Conservation (phyloP, 2,888 invertebrate species). For the Ephialtes manifestator region DNA sequence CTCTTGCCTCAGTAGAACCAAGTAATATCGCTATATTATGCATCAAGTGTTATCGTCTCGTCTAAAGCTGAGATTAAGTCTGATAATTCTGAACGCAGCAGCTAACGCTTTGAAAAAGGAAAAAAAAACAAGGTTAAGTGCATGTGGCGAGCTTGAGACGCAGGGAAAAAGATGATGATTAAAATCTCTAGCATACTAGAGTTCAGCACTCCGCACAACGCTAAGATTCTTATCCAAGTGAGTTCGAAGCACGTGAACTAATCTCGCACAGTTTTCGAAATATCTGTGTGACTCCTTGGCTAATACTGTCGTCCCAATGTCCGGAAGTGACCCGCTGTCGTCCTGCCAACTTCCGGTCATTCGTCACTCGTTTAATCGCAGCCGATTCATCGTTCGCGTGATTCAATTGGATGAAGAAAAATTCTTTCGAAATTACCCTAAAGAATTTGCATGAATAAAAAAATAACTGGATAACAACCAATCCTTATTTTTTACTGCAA, state of each 20-base stretch:
- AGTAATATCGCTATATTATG: not conserved
- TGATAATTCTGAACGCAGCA: not conserved
- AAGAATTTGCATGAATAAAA: no score
- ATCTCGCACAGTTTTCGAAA: not conserved
- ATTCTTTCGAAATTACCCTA: not conserved
- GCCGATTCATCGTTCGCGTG: not conserved
- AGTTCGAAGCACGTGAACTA: not conserved
- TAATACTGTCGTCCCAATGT: not conserved
- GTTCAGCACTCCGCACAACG: not conserved
- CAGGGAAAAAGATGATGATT: not conserved
- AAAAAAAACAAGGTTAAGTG: not conserved
- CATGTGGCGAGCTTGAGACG: not conserved
- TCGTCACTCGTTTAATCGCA: constrained; percentile 26
- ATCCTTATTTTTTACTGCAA: no score
- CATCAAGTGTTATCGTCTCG: constrained; percentile 1
- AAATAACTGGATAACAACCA: not conserved
- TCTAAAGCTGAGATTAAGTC: not conserved
- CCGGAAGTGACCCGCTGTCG: not conserved
- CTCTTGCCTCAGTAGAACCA: no score
- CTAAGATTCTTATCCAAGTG: not conserved
- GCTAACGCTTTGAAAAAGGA: not conserved
- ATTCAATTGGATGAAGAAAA: constrained; percentile 14
- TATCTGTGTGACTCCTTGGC: not conserved
- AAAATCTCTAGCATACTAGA: not conserved
- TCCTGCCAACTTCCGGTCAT: constrained; percentile 13